A percentile compares a stretch with the other conserved stretches of the same genome.
Evolutionary conservation across 2,797 vertebrate genomes (phyloP).

Genomic region (Clangula hyemalis): DNA sequence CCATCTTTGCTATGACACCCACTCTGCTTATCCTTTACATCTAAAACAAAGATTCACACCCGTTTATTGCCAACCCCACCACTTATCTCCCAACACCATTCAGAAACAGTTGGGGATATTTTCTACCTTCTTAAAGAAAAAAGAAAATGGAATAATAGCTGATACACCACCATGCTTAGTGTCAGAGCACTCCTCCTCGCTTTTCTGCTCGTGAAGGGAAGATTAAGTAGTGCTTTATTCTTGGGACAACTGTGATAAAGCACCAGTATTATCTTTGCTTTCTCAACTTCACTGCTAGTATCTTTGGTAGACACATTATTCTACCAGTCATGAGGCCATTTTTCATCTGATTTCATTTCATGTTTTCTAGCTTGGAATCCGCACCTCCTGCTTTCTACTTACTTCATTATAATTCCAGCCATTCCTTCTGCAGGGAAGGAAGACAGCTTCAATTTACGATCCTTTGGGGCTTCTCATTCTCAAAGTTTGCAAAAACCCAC

Average conservation of each 20-base stretch:
- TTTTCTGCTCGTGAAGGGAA: not conserved
- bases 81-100: conserved; percentile 66
- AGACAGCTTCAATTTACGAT: not conserved
- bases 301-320: not conserved
- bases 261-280: not conserved
- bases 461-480: not conserved
- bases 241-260: not conserved
- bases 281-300: not conserved
- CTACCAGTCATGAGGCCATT: not conserved
- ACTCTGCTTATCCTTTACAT: conserved; percentile 75
- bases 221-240: conserved; percentile 5
- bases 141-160: conserved; percentile 20
- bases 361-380: not conserved
- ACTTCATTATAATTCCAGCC: not conserved
- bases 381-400: not conserved
- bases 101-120: conserved; percentile 34
- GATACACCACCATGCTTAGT: not conserved
- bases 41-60: conserved; percentile 67
- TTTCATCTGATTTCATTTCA: not conserved
- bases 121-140: conserved; percentile 15
- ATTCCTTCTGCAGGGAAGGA: not conserved
- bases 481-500: not conserved
- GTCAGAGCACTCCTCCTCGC: not conserved
- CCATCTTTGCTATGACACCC: conserved; percentile 76
- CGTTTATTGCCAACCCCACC: conserved; percentile 66